phyloP scores from a whole-genome alignment of 2,888 invertebrate species.

The Boloria euphrosyne region DNA sequence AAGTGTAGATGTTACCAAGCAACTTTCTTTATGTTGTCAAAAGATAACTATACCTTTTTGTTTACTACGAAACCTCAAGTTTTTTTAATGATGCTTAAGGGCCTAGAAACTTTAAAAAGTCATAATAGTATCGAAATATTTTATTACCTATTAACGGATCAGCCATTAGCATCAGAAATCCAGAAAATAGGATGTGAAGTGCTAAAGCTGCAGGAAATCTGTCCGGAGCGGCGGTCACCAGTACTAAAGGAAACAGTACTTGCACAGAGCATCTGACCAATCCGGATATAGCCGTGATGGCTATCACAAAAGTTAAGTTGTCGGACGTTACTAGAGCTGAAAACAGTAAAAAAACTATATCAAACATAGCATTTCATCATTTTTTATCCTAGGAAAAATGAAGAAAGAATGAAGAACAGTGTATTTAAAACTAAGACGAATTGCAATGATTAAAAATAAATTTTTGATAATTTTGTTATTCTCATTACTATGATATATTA shows the following conservation, averaged over 20 bases:
- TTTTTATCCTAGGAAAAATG: too few species aligned
- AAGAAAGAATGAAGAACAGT: too few species aligned
- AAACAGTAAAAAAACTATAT: constrained; percentile 40
- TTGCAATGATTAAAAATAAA: too few species aligned
- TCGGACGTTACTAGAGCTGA: constrained; percentile 66
- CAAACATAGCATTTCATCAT: too few species aligned
- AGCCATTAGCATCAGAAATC: constrained; percentile 85
- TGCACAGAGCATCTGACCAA: constrained; percentile 87
- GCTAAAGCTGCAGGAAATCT: constrained; percentile 88
- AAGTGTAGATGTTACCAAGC: too few species aligned
- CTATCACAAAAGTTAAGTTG: constrained; percentile 79
- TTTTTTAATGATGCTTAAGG: too few species aligned
- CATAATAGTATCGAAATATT: background rate
- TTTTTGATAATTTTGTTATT: too few species aligned
- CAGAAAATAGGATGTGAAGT: constrained; percentile 87
- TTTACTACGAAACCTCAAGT: too few species aligned
- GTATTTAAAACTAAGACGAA: too few species aligned
- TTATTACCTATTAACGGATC: constrained; percentile 86
- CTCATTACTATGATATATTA: too few species aligned
- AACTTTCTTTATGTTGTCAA: too few species aligned
- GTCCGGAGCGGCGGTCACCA: constrained; percentile 85
- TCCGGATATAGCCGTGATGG: constrained; percentile 84
- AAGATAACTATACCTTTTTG: too few species aligned
- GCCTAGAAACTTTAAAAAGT: background rate
- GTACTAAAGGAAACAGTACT: constrained; percentile 87